Conservation (phyloP, 2,888 invertebrate genomes). For the Euclidia mi region DNA sequence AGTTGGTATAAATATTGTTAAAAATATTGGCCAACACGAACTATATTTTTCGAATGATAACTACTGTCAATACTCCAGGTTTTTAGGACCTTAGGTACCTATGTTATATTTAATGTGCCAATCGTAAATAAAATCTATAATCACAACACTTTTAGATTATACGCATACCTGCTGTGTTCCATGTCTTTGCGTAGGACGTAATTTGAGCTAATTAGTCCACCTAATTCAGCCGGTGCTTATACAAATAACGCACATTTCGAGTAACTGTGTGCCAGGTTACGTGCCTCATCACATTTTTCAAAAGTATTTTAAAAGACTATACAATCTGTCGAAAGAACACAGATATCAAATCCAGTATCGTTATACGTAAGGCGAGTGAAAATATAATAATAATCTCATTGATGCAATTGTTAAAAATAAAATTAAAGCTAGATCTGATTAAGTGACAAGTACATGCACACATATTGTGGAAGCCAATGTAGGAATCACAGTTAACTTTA, state of each 20-base stretch:
- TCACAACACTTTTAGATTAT: slow-evolving; percentile 12
- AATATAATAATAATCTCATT: slow-evolving; percentile 36
- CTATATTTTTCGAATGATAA: slow-evolving; percentile 24
- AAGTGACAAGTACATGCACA: slow-evolving; percentile 14
- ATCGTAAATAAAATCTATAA: slow-evolving; percentile 26
- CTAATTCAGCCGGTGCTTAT: slow-evolving; percentile 44
- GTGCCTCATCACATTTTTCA: slow-evolving; percentile 43
- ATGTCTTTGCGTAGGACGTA: slow-evolving; percentile 28
- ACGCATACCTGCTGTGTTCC: slow-evolving; percentile 44
- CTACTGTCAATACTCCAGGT: slow-evolving; percentile 34
- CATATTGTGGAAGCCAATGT: slow-evolving; percentile 7
- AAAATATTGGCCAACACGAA: slow-evolving; percentile 44
- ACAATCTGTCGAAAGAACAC: slow-evolving; percentile 25
- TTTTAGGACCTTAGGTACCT: slow-evolving; percentile 30
- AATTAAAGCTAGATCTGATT: slow-evolving; percentile 49
- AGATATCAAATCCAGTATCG: slow-evolving; percentile 25
- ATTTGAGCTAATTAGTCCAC: slow-evolving; percentile 21
- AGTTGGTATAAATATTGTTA: slow-evolving; percentile 39
- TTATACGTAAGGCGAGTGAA: slow-evolving; percentile 30
- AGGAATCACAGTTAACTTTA: slow-evolving; percentile 21
- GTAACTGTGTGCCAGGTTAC: slow-evolving; percentile 34
- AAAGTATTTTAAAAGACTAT: slow-evolving; percentile 19
- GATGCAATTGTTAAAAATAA: slow-evolving; percentile 22
- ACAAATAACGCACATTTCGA: slow-evolving; percentile 54
- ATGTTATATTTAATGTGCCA: slow-evolving; percentile 48